A percentile compares a stretch with the other conserved stretches of the same genome.
Conservation (phyloP, 1,140 invertebrate species). For the Colletes latitarsis region DNA sequence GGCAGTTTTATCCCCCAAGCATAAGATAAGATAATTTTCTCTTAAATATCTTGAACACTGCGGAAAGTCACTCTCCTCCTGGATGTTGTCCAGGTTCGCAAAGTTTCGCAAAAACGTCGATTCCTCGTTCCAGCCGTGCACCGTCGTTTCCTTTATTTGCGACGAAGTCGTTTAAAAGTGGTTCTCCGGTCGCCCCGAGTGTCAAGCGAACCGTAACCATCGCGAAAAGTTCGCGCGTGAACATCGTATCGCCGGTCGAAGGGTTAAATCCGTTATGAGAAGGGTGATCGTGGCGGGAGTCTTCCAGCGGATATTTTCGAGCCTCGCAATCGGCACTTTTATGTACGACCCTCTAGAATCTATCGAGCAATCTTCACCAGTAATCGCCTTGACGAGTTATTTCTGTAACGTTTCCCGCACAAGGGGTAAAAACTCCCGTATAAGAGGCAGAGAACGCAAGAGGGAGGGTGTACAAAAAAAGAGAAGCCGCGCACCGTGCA, state of each 20-base stretch:
- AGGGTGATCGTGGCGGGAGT: conserved; percentile 20
- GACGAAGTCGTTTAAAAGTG: conserved; percentile 40
- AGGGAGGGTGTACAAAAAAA: conserved; percentile 51
- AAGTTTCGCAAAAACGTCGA: conserved; percentile 3
- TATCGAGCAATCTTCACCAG: conserved; percentile 44
- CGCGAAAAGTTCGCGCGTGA: conserved; percentile 33
- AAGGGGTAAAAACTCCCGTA: conserved; percentile 44
- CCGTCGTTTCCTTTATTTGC: conserved; percentile 22
- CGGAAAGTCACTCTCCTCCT: too few relatives aligned
- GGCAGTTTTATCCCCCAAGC: too few relatives aligned
- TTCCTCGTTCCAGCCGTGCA: not conserved
- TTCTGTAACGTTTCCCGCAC: conserved; percentile 54
- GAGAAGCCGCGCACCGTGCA: conserved; percentile 11
- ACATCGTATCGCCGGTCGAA: conserved; percentile 21
- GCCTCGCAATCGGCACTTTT: conserved; percentile 38
- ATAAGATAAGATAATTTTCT: too few relatives aligned
- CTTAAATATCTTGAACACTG: too few relatives aligned
- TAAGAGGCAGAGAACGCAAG: conserved; percentile 37
- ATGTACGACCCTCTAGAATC: conserved; percentile 16
- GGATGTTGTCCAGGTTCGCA: not conserved
- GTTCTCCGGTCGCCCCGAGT: not conserved
- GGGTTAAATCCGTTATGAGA: conserved; percentile 42
- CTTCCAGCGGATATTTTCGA: conserved; percentile 43
- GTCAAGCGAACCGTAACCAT: conserved; percentile 16
- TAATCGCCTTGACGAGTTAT: conserved; percentile 55